phyloP scores from a whole-genome alignment of 2,888 invertebrate species.

The Pyralis farinalis region DNA sequence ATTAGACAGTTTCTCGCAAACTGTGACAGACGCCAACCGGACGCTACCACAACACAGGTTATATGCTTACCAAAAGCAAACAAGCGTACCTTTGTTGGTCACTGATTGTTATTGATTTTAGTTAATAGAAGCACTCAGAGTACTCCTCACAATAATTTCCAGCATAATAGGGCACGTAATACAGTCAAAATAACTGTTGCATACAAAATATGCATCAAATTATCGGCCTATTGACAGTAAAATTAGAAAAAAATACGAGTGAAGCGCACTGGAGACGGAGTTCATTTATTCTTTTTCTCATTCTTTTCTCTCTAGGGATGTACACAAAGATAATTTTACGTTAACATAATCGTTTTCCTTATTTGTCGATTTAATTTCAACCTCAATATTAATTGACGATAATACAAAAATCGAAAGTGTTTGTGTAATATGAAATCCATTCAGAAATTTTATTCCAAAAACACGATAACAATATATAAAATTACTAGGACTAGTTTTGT shows the following conservation, averaged over 20 bases:
- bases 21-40: conserved; percentile 80
- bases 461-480: no score
- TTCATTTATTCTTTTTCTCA: conserved; percentile 69
- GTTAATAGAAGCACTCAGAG: conserved; percentile 70
- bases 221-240: conserved; percentile 77
- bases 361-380: no score
- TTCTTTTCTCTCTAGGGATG: conserved; percentile 38
- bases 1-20: conserved; percentile 54
- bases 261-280: conserved; percentile 56
- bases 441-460: no score
- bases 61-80: conserved; percentile 72
- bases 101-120: conserved; percentile 81
- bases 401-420: no score
- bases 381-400: no score
- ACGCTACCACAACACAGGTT: conserved; percentile 80
- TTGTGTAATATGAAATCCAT: no score
- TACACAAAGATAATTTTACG: no score
- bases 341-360: no score
- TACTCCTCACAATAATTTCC: conserved; percentile 61
- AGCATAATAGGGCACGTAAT: conserved; percentile 71
- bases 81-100: conserved; percentile 82
- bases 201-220: conserved; percentile 77
- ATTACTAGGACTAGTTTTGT: no score
- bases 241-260: conserved; percentile 80
- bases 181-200: conserved; percentile 74